Base-by-base conservation (phyloP, 2,888 invertebrate genomes). In the Noctua janthina region DNA sequence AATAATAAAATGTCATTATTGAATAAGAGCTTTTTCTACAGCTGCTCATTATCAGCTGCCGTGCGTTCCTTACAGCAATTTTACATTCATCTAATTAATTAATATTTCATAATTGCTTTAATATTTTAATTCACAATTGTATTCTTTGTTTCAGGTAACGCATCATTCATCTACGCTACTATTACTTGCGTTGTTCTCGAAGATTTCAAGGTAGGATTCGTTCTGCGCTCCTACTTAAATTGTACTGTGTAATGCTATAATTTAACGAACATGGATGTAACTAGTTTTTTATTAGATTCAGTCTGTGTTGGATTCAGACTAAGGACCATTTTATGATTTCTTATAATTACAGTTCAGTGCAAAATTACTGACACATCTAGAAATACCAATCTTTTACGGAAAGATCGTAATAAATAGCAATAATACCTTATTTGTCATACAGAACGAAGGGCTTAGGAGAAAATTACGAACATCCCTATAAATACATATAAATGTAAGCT, bases 101-200 rank as follows among this genome's bases (percentile, higher is more conserved):
- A 4, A 39, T 15, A 10, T 59, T 59, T 59, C 5, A 4, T 46
- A 46, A 54, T 64, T 43, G 23, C 10, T 17, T 8, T 8, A 20
- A 43, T 8, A 46, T 69, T 67, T 66, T 66, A 78, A 68, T 35
- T 46, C 56, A 80, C 0, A 66, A 67, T 39, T 75, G 2, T 76
- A 17, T 56, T 74, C 3, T 68, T 82, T 82, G 74, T 87, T 87
- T 35, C 78, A 85, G 82, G 86, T 86, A 86, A 83, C 8, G 13
- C 74, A 69, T 64, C 39, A 29, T 46, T 56, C 23, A 56, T 62
- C 29, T 54, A 17, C 11, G 20, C 17, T 29, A 56, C 35, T 35
- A 2, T 68, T 29, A 35, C 0, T 43, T 51, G n/a, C 20, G 15
- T 23, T 35, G 4, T 3, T 20, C 35, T 79, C 11, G 17, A 54